These are phyloP conservation scores for Callorhinus ursinus DNA, from an alignment of 2,113 vertebrate genomes.

Conservation along the genomic window DNA sequence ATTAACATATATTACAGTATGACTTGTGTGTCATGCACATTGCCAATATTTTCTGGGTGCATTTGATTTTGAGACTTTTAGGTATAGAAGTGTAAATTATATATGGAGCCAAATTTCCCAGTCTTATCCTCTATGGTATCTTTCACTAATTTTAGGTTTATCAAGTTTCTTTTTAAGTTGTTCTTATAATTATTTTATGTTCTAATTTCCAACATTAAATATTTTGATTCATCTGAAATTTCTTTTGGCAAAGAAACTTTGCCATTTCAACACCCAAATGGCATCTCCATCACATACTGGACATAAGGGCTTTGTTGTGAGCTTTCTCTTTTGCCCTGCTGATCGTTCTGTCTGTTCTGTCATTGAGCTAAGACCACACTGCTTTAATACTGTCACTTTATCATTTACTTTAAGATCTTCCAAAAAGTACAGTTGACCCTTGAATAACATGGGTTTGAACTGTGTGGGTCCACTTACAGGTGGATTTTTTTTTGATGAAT, in stretches of 20 bases:
- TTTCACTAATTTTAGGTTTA: neutral
- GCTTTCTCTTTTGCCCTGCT: neutral
- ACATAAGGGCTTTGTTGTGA: fast-evolving
- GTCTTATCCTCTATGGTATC: neutral
- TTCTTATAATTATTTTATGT: slow-evolving; percentile 20
- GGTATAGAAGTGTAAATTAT: neutral
- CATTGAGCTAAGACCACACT: neutral
- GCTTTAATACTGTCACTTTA: neutral
- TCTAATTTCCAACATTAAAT: slow-evolving; percentile 6
- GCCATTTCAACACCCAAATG: neutral
- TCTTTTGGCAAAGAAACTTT: neutral
- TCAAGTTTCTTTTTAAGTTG: slow-evolving; percentile 9
- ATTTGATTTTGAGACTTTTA: neutral
- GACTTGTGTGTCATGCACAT: neutral
- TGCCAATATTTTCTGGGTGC: neutral
- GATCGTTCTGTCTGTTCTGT: neutral
- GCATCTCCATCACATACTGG: neutral
- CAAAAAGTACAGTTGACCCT: neutral
- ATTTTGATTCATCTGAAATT: neutral
- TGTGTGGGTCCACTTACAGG: neutral
- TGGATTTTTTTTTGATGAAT: neutral
- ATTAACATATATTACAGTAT: neutral
- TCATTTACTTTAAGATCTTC: slow-evolving; percentile 26
- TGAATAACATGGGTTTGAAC: neutral
- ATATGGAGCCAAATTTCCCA: neutral